phyloP scores from a whole-genome alignment of 2,113 vertebrate genomes.

The Mastomys natalensis region DNA sequence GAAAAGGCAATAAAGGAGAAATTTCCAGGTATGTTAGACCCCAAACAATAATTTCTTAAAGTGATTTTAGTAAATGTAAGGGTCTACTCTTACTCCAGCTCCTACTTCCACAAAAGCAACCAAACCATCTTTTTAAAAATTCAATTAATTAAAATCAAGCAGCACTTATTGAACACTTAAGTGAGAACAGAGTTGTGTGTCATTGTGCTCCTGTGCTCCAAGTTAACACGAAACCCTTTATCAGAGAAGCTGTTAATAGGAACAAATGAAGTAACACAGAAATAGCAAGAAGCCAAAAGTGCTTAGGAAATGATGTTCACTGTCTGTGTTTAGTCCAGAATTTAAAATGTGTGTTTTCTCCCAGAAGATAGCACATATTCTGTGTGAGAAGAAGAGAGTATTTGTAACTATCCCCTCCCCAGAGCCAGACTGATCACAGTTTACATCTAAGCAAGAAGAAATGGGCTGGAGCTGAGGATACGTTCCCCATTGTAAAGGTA shows the following conservation, averaged over 20 bases:
- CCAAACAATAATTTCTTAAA: not conserved
- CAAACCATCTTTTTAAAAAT: not conserved
- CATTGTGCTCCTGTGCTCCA: not conserved
- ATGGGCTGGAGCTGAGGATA: not conserved
- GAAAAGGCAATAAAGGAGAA: not conserved
- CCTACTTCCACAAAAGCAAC: constrained; percentile 2
- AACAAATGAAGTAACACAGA: constrained; percentile 34
- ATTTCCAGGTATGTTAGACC: constrained; percentile 8
- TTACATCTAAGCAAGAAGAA: not conserved
- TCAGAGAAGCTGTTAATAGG: not conserved
- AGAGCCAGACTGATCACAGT: not conserved
- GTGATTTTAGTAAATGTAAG: not conserved
- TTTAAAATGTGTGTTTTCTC: constrained; percentile 1
- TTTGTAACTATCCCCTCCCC: not conserved
- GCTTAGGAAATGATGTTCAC: not conserved
- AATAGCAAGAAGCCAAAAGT: not conserved
- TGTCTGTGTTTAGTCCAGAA: not conserved
- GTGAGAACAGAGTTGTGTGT: not conserved
- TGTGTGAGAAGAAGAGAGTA: not conserved
- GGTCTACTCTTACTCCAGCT: not conserved
- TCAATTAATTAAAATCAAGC: not conserved
- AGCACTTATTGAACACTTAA: not conserved
- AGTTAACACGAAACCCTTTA: not conserved
- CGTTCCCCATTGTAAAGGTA: not conserved
- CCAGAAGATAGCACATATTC: not conserved